A percentile compares a stretch with the other conserved stretches of the same genome.
These are phyloP conservation scores for Muscidifurax raptorellus DNA, from an alignment of 1,140 invertebrate genomes.

Conservation along the genomic window DNA sequence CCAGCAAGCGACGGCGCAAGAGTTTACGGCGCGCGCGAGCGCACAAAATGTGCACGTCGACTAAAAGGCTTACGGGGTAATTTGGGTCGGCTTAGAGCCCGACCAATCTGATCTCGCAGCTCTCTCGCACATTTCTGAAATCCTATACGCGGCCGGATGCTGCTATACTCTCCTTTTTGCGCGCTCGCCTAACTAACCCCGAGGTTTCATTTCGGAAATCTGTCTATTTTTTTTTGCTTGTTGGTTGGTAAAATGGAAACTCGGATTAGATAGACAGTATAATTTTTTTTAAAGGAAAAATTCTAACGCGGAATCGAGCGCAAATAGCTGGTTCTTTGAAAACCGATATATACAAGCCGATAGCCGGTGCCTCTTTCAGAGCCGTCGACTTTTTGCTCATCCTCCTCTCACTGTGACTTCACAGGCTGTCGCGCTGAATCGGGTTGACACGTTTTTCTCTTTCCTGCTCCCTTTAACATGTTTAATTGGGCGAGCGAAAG, in stretches of 20 bases:
- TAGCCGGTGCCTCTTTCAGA: conserved; percentile 51
- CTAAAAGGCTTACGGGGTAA: conserved; percentile 73
- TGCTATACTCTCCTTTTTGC: not conserved
- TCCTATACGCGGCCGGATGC: conserved; percentile 63
- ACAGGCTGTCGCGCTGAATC: conserved; percentile 73
- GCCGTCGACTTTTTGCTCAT: not conserved
- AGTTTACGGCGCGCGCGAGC: conserved; percentile 61
- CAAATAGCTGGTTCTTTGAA: conserved; percentile 63
- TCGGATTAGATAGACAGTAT: not conserved
- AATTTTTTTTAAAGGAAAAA: conserved; percentile 45
- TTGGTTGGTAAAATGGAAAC: not conserved
- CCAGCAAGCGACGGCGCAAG: conserved; percentile 12
- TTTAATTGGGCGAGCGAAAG: conserved; percentile 70
- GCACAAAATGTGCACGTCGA: conserved; percentile 62
- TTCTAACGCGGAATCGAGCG: conserved; percentile 19
- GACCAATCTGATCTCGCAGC: conserved; percentile 61
- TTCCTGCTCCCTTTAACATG: conserved; percentile 54
- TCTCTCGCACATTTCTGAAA: conserved; percentile 63
- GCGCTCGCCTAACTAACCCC: not conserved
- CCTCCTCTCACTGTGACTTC: conserved; percentile 55
- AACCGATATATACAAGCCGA: conserved; percentile 68
- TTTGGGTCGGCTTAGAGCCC: conserved; percentile 71
- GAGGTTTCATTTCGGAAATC: not conserved
- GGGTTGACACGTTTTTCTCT: conserved; percentile 66
- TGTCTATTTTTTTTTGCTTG: not conserved